Evolutionary conservation across 2,888 invertebrate genomes (phyloP).

Genomic region (Lysandra coridon): DNA sequence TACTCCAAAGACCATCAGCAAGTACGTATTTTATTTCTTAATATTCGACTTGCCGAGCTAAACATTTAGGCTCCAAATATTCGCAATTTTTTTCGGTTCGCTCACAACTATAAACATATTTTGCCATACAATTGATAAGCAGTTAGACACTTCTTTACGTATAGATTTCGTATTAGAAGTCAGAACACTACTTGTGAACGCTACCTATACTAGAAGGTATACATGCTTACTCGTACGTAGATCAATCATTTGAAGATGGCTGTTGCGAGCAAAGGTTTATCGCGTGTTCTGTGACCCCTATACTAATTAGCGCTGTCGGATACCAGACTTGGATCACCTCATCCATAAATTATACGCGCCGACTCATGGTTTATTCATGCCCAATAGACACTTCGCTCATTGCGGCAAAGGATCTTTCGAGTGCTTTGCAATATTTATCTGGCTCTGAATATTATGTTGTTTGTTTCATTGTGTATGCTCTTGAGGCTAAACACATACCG

Average conservation of each 20-base stretch:
- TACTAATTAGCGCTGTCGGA: slow-evolving; percentile 41
- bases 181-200: too few species aligned
- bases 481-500: not conserved
- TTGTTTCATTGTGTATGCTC: not conserved
- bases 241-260: slow-evolving; percentile 46
- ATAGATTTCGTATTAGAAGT: too few species aligned
- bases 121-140: too few species aligned
- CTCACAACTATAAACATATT: too few species aligned
- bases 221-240: not conserved
- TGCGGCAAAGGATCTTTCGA: slow-evolving; percentile 1
- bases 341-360: not conserved
- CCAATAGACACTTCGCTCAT: not conserved
- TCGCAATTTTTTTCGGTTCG: too few species aligned
- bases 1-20: too few species aligned
- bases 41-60: too few species aligned
- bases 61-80: too few species aligned
- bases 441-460: not conserved
- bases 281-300: slow-evolving; percentile 48
- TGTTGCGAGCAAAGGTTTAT: slow-evolving; percentile 46
- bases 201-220: not conserved
- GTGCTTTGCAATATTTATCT: not conserved
- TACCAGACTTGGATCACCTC: slow-evolving; percentile 20
- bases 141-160: too few species aligned
- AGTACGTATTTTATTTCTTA: too few species aligned
- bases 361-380: slow-evolving; percentile 11